Base-by-base conservation (phyloP, 2,888 invertebrate species). In the Pristionchus fissidentatus region DNA sequence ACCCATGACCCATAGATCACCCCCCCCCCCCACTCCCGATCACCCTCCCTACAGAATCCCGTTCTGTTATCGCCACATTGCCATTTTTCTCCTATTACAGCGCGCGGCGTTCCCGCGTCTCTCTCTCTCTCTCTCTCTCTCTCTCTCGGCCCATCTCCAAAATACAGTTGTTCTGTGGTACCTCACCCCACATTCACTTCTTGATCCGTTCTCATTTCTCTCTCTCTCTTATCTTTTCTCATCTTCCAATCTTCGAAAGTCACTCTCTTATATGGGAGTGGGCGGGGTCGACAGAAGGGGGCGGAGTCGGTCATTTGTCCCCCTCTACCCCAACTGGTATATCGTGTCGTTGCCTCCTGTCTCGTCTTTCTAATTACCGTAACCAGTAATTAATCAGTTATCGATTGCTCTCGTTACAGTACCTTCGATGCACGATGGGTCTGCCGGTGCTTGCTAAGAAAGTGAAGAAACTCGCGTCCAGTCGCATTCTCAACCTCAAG, bases 401-500 rank as follows among this genome's bases (percentile, higher is more conserved):
- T 62, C 32, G 10, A 15, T 62, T 62, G 8, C 32, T 26, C 19
- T 79, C 26, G 15, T 7, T 57, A 26, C 60, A 57, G 55, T 41
- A 3, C 35, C 55, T 57, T 66, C 81, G 83, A 83, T 83, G 83
- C 83, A 83, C 32, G 13, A 83, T 83, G 83, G 83, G 83, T 35
- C 43, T 89, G 41, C 89, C 89, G n/a, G 85, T 86, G 15, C 81
- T 89, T 75, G 89, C 89, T 52, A 86, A 86, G 75, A 87, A 87
- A 83, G 87, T 89, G 84, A 87, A 87, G 84, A 87, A 87, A 82
- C 70, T 88, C 83, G 88, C 89, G 15, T 85, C 85, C 3, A 78
- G 84, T 19, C 85, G 87, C 73, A 66, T 89, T 13, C 87, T 88
- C 85, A 88, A 88, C 57, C 83, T 89, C 73, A 88, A 88, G 75